A percentile compares a stretch with the other conserved stretches of the same genome.
These are phyloP conservation scores for Procambarus clarkii DNA, from an alignment of 1,140 invertebrate species.

Conservation along the genomic window DNA sequence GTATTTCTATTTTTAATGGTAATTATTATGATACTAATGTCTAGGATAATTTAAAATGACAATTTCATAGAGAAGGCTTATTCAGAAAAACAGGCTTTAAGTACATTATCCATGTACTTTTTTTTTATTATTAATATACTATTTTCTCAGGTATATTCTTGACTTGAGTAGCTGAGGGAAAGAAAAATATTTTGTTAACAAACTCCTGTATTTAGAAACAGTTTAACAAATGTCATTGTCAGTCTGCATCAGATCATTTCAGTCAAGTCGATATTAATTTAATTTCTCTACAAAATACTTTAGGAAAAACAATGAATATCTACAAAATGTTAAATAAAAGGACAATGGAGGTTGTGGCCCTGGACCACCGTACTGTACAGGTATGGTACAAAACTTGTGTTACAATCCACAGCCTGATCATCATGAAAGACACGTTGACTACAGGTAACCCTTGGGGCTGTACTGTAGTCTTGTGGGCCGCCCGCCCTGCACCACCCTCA, in stretches of 20 bases:
- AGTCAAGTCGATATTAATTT: constrained; percentile 65
- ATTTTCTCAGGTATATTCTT: too few species aligned
- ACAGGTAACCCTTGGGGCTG: constrained; percentile 61
- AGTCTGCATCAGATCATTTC: constrained; percentile 67
- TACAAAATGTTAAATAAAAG: constrained; percentile 70
- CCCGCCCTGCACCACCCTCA: constrained; percentile 58
- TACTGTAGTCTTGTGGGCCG: constrained; percentile 60
- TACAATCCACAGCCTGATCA: constrained; percentile 70
- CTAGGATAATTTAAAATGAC: too few species aligned
- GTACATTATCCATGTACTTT: too few species aligned
- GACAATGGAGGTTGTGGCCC: constrained; percentile 63
- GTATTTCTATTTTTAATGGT: too few species aligned
- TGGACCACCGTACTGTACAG: constrained; percentile 65
- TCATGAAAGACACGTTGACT: constrained; percentile 69
- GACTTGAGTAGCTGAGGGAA: neutral
- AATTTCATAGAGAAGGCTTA: too few species aligned
- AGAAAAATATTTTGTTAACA: constrained; percentile 39
- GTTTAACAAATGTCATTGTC: constrained; percentile 70
- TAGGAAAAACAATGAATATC: constrained; percentile 68
- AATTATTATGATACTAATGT: too few species aligned
- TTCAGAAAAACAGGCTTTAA: too few species aligned
- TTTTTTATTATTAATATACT: too few species aligned
- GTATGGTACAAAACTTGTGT: constrained; percentile 70
- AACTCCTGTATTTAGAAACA: constrained; percentile 69
- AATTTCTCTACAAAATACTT: constrained; percentile 65